These are phyloP conservation scores for Rhyzopertha dominica DNA, from an alignment of 1,140 invertebrate genomes.

Conservation along the genomic window DNA sequence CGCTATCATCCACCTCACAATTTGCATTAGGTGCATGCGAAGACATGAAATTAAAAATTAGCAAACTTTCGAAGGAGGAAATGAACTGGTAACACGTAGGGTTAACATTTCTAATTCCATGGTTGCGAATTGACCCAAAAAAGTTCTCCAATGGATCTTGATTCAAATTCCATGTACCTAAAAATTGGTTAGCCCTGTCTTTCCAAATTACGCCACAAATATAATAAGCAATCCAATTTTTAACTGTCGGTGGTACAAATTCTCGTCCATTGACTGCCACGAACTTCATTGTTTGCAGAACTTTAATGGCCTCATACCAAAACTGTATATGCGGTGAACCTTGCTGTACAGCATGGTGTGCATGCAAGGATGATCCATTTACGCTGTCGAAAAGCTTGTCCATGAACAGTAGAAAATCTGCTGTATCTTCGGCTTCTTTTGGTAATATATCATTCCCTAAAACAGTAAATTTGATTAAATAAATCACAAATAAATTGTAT, in stretches of 20 bases:
- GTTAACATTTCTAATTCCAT: slow-evolving; percentile 6
- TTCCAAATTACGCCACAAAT: slow-evolving; percentile 3
- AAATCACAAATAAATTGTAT: too few relatives aligned
- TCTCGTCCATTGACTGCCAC: too few relatives aligned
- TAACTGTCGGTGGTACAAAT: too few relatives aligned
- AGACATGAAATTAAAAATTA: too few relatives aligned
- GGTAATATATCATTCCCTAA: neutral
- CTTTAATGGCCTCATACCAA: slow-evolving; percentile 9
- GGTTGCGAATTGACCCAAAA: slow-evolving; percentile 13
- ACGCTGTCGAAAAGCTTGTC: slow-evolving; percentile 20
- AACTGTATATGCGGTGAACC: slow-evolving; percentile 8
- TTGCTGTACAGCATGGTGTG: slow-evolving; percentile 8
- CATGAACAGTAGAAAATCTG: slow-evolving; percentile 16
- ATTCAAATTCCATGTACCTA: slow-evolving; percentile 9
- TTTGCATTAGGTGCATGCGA: too few relatives aligned
- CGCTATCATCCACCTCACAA: too few relatives aligned
- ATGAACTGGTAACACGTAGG: slow-evolving; percentile 1
- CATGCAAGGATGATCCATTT: slow-evolving; percentile 15
- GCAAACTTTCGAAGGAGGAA: neutral
- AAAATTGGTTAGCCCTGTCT: neutral
- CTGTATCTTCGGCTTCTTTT: slow-evolving; percentile 11
- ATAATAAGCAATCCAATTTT: too few relatives aligned
- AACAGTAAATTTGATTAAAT: neutral
- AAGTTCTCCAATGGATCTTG: slow-evolving; percentile 18
- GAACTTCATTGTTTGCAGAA: too few relatives aligned